Conservation (phyloP, 2,797 vertebrate genomes). For the Gadopsis bispinosus region DNA sequence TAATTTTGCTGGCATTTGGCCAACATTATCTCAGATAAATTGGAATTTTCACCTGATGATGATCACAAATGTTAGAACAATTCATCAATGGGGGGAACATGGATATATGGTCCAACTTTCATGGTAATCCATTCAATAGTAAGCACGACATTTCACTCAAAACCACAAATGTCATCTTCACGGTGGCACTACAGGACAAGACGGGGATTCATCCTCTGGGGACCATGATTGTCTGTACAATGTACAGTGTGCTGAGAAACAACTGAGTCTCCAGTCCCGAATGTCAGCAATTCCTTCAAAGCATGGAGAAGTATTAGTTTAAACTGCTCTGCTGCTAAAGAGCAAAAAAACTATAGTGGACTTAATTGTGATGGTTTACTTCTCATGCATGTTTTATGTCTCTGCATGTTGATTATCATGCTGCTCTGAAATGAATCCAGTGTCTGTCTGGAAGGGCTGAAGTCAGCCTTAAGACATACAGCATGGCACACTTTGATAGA, state of each 20-base stretch:
- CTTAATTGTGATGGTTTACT: conserved; percentile 3
- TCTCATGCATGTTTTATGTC: conserved; percentile 13
- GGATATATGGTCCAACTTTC: too few species aligned
- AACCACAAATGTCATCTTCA: not conserved
- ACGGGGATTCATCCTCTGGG: not conserved
- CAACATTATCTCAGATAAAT: not conserved
- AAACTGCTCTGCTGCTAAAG: not conserved
- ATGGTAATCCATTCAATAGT: not conserved
- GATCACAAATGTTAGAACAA: not conserved
- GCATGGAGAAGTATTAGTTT: not conserved
- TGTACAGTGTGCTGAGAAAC: not conserved
- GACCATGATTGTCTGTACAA: not conserved
- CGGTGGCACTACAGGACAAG: not conserved
- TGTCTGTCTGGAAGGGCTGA: not conserved
- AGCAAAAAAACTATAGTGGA: not conserved
- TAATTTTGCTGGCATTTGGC: not conserved
- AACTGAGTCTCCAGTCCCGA: not conserved
- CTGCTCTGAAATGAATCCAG: not conserved
- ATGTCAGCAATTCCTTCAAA: conserved; percentile 4
- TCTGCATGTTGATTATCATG: conserved; percentile 4
- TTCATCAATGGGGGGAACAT: not conserved
- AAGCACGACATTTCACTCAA: not conserved
- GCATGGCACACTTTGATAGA: not conserved
- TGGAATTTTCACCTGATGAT: too few species aligned
- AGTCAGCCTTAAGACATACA: not conserved